A percentile compares a stretch with the other conserved stretches of the same genome.
phyloP scores from a whole-genome alignment of 2,888 invertebrate genomes.

The Mesorhabditis sp. region DNA sequence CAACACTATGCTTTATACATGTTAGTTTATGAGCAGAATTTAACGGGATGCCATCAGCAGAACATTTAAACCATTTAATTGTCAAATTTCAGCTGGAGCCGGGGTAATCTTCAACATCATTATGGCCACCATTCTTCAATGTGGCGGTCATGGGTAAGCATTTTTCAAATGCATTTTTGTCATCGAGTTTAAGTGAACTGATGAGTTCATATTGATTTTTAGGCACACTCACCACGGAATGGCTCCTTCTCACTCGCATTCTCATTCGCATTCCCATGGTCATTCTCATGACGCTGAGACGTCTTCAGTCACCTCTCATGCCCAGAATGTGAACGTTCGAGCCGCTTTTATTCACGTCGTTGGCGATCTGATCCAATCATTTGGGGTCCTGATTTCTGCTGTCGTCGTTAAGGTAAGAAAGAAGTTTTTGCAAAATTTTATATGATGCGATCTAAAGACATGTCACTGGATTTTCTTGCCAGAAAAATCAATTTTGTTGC shows the following conservation, averaged over 20 bases:
- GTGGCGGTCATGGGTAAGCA: constrained; percentile 17
- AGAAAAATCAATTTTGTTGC: too few species aligned
- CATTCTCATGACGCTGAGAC: constrained; percentile 20
- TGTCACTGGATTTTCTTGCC: too few species aligned
- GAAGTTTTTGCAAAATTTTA: not conserved
- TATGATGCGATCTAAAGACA: not conserved
- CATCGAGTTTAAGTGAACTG: not conserved
- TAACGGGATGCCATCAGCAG: constrained; percentile 70
- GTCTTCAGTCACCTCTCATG: not conserved
- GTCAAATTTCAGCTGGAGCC: constrained; percentile 77
- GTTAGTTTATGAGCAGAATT: not conserved
- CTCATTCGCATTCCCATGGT: constrained; percentile 21
- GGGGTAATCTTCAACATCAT: constrained; percentile 84
- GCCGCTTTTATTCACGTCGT: constrained; percentile 94
- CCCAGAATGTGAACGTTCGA: constrained; percentile 67
- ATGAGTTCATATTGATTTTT: not conserved
- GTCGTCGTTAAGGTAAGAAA: constrained; percentile 69
- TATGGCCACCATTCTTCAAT: constrained; percentile 42
- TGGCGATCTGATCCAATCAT: constrained; percentile 89
- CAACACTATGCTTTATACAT: not conserved
- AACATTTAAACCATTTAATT: not conserved
- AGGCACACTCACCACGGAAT: constrained; percentile 6
- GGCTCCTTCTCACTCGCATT: not conserved
- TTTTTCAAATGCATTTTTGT: not conserved
- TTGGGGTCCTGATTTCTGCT: constrained; percentile 87